phyloP scores from a whole-genome alignment of 2,888 invertebrate genomes.

The Diplazon laetatorius region DNA sequence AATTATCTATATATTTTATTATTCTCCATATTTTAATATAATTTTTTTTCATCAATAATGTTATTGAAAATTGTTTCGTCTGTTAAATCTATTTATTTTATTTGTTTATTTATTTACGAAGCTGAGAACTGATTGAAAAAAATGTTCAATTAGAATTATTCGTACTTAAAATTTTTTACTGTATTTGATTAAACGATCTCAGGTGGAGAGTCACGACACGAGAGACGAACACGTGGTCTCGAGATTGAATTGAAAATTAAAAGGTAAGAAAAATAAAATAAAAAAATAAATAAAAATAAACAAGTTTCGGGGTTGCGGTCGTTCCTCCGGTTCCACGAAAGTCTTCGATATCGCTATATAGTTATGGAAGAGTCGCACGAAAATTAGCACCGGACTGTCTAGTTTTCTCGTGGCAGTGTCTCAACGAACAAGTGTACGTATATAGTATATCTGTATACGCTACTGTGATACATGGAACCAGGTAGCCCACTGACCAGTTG shows the following conservation, averaged over 20 bases:
- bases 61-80: no score
- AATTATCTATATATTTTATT: no score
- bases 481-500: not conserved
- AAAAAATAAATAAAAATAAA: constrained; percentile 28
- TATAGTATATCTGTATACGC: not conserved
- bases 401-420: constrained; percentile 20
- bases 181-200: not conserved
- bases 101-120: no score
- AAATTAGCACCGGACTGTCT: constrained; percentile 6
- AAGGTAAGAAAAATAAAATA: not conserved
- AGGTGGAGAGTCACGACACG: not conserved
- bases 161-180: no score
- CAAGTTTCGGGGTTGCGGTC: constrained; percentile 19
- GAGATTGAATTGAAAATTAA: constrained; percentile 1
- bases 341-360: not conserved
- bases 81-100: no score
- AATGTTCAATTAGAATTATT: no score
- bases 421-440: constrained; percentile 10
- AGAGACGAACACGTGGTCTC: not conserved
- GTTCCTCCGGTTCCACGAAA: constrained; percentile 4
- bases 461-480: not conserved
- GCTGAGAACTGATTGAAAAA: no score
- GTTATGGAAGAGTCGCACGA: constrained; percentile 19
- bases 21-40: no score
- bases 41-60: no score